These are phyloP conservation scores for Hermaeophaga mercurialis DNA, from an alignment of 2,888 invertebrate genomes.

Conservation along the genomic window DNA sequence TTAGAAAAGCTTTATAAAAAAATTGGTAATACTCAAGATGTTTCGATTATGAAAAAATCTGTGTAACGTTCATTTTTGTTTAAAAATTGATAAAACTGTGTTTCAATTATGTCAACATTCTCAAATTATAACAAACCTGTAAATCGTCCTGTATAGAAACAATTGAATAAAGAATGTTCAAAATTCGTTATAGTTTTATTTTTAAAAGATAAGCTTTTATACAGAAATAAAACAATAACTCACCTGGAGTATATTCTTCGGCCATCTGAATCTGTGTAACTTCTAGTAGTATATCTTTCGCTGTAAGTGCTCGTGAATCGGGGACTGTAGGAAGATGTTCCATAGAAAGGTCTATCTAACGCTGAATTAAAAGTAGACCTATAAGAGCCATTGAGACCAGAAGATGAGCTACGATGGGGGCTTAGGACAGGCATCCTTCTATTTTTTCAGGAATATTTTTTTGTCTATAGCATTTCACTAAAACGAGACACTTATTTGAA, in stretches of 20 bases:
- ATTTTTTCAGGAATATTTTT: constrained; percentile 21
- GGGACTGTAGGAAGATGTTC: constrained; percentile 58
- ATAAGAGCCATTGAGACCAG: constrained; percentile 55
- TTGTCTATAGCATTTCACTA: constrained; percentile 35
- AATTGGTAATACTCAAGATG: no score
- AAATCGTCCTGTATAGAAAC: no score
- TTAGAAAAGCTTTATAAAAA: no score
- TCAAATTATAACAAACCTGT: no score
- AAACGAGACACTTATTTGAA: constrained; percentile 23
- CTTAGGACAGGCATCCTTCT: constrained; percentile 43
- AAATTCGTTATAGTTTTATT: no score
- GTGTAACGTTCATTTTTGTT: no score
- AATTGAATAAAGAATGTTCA: no score
- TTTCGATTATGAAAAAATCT: no score
- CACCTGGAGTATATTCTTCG: constrained; percentile 58
- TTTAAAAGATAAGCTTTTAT: no score
- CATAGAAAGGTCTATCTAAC: constrained; percentile 63
- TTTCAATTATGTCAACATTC: no score
- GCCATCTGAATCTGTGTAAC: constrained; percentile 63
- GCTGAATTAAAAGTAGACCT: constrained; percentile 61
- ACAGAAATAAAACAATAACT: no score
- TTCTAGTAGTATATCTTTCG: constrained; percentile 62
- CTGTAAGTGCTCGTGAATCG: constrained; percentile 55
- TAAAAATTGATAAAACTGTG: no score
- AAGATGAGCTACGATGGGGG: constrained; percentile 61